A percentile compares a stretch with the other conserved stretches of the same genome.
Evolutionary conservation across 2,888 invertebrate species (phyloP).

Genomic region (Leptothorax acervorum): DNA sequence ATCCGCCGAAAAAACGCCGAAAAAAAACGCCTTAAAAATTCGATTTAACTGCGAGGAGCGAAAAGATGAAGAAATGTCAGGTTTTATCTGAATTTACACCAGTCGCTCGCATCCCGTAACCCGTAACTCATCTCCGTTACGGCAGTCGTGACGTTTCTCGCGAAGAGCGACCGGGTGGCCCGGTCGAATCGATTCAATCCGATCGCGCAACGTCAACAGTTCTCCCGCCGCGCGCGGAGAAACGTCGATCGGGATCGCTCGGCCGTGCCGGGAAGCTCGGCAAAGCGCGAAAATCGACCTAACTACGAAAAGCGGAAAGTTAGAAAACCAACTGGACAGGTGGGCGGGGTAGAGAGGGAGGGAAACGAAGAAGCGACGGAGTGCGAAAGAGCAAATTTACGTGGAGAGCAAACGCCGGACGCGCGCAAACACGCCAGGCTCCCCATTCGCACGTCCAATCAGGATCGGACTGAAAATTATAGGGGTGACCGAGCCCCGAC

Average conservation of each 20-base stretch:
- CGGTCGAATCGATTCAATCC: background rate
- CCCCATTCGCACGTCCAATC: conserved; percentile 72
- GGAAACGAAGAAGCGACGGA: background rate
- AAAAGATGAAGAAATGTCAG: background rate
- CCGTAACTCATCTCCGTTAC: background rate
- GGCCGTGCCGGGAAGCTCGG: conserved; percentile 24
- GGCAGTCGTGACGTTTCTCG: background rate
- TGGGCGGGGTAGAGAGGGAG: background rate
- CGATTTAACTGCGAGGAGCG: no score
- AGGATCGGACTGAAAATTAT: conserved; percentile 69
- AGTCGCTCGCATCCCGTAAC: background rate
- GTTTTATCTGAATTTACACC: background rate
- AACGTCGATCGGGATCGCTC: background rate
- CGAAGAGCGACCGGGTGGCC: background rate
- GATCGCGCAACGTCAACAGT: background rate
- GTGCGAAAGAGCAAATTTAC: conserved; percentile 38
- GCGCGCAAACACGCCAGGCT: conserved; percentile 60
- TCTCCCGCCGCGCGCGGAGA: background rate
- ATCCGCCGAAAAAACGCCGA: background rate
- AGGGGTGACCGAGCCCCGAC: conserved; percentile 65
- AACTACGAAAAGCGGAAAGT: conserved; percentile 40
- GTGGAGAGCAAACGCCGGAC: conserved; percentile 70
- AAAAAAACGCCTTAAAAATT: background rate
- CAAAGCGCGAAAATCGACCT: conserved; percentile 44
- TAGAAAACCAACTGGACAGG: background rate